phyloP scores from a whole-genome alignment of 2,888 invertebrate genomes.

The Theodoxus fluviatilis region DNA sequence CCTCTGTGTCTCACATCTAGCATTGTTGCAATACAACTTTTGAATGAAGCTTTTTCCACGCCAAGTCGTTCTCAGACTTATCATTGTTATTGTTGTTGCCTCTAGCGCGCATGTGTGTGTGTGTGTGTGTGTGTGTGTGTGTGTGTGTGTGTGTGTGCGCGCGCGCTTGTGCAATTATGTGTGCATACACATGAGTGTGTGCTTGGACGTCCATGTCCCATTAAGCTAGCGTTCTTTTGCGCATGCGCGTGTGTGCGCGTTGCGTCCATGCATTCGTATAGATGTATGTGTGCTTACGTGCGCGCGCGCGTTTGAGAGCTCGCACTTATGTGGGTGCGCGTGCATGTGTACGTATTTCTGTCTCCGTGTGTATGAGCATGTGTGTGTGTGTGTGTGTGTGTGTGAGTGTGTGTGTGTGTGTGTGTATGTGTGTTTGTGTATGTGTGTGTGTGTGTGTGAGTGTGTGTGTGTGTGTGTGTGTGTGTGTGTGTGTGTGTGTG shows the following conservation, averaged over 20 bases:
- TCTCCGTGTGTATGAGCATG: background rate
- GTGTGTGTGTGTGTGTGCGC: constrained; percentile 6
- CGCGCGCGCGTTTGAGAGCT: constrained; percentile 7
- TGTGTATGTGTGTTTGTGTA: constrained; percentile 22
- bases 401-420: constrained; percentile 11
- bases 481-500: constrained; percentile 20
- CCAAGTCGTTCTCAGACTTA: no score
- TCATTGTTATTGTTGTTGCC: background rate
- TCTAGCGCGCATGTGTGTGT: background rate
- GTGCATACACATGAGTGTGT: constrained; percentile 8
- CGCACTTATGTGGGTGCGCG: background rate
- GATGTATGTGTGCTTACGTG: constrained; percentile 4
- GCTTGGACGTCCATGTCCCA: background rate
- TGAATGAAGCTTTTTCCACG: no score
- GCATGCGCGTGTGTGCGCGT: constrained; percentile 4
- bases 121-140: constrained; percentile 13
- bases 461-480: constrained; percentile 23
- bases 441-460: constrained; percentile 19
- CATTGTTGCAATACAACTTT: no score
- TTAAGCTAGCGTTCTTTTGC: background rate
- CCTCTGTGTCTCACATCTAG: no score
- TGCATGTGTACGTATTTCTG: background rate
- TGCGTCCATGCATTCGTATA: no score
- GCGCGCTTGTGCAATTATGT: constrained; percentile 12
- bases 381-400: constrained; percentile 1